Evolutionary conservation across 2,888 invertebrate species (phyloP).

Genomic region (Lobophora halterata): DNA sequence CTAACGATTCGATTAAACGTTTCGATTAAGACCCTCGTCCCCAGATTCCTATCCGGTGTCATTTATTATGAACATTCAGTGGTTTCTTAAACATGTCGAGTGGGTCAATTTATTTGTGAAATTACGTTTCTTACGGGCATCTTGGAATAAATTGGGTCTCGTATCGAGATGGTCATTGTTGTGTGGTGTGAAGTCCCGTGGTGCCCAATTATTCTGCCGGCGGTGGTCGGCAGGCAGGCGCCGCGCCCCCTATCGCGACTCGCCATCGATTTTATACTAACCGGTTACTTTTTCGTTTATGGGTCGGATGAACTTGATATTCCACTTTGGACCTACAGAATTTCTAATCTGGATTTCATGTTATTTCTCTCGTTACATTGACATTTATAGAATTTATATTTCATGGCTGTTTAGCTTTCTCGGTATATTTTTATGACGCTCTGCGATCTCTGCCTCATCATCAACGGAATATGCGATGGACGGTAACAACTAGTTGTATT

Average conservation of each 20-base stretch:
- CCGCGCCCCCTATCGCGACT: conserved; percentile 73
- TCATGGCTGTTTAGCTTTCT: conserved; percentile 11
- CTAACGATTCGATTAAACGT: conserved; percentile 42
- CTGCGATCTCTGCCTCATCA: conserved; percentile 8
- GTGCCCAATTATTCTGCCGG: conserved; percentile 76
- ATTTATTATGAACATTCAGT: conserved; percentile 59
- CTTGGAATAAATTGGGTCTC: conserved; percentile 32
- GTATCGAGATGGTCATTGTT: conserved; percentile 41
- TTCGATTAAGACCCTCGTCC: conserved; percentile 49
- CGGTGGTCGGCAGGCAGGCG: conserved; percentile 74
- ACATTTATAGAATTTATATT: conserved; percentile 24
- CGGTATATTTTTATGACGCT: conserved; percentile 13
- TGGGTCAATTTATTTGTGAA: conserved; percentile 54
- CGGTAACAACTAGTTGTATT: no score
- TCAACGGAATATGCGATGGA: conserved; percentile 11
- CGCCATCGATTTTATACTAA: conserved; percentile 74
- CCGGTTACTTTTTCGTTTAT: conserved; percentile 75
- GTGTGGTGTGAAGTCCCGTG: conserved; percentile 77
- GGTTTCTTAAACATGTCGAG: conserved; percentile 47
- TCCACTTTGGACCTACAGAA: conserved; percentile 41
- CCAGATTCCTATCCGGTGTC: conserved; percentile 53
- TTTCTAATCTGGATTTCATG: conserved; percentile 41
- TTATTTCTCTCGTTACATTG: conserved; percentile 34
- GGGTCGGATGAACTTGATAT: conserved; percentile 54
- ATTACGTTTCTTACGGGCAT: conserved; percentile 38